Evolutionary conservation across 2,113 vertebrate species (phyloP), one percentile per base, ranked within the genome.

Genomic region (Vicugna pacos): DNA sequence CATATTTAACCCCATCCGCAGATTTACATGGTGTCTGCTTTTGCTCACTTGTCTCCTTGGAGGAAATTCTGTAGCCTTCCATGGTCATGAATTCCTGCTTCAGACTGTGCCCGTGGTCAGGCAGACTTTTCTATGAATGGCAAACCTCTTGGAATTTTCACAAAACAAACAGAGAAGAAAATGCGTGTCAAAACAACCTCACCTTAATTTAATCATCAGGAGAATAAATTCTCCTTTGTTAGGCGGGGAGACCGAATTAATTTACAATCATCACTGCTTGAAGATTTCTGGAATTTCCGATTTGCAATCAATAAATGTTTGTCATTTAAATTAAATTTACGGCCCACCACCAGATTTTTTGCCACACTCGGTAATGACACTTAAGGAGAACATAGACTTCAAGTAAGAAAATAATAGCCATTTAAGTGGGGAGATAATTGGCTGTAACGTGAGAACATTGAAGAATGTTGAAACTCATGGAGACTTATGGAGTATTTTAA

Each of bases 401-500:
- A 94, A 98, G 97, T 95, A 84, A 94, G 97, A 94, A 97, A 98
- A 97, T 97, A 97, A 98, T 98, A 89, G 95, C 95, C 93, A 67
- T 96, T 97, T 97, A 97, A 97, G 94, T 97, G 96, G 95, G 86
- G 94, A 98, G 95, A 97, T 98, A 96, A 97, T 97, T 97, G 97
- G 97, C 79, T 97, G 69, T 93, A 98, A 96, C 95, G 80, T 76
- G 95, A 96, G 98, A 96, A 96, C 96, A 96, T 26, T 97, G 96
- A 96, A 91, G 94, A 96, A 98, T 98, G 97, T 80, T 87, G 96
- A 95, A 94, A 82, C 93, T 98, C 95, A 65, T 86, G 86, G 97
- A 98, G 97, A 98, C 97, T 96, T 98, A 97, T 94, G 94, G 97
- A 97, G 95, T 94, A 96, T 98, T 98, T 98, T 72, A 97, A 97